These are phyloP conservation scores for Erebia ligea DNA, from an alignment of 2,888 invertebrate species.

Conservation along the genomic window DNA sequence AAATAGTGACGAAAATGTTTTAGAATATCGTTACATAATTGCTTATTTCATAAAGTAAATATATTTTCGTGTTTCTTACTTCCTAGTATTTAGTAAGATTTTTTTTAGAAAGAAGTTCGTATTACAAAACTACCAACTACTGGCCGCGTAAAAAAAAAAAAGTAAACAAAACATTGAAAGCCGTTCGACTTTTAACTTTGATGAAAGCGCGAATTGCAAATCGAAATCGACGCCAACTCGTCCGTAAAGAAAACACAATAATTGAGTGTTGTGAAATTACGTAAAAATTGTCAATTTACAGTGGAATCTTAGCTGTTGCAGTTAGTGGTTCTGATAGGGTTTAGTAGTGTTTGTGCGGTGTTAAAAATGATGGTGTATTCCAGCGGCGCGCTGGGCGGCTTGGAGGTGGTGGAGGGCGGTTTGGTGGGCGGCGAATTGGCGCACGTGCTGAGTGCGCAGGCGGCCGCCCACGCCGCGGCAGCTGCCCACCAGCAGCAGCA, in stretches of 20 bases:
- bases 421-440: constrained; percentile 73
- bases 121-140: constrained; percentile 29
- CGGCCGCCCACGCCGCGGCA: constrained; percentile 77
- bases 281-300: constrained; percentile 37
- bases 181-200: constrained; percentile 39
- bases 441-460: constrained; percentile 75
- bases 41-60: neutral
- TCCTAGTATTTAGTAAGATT: constrained; percentile 2
- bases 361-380: constrained; percentile 77
- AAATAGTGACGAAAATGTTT: too few species aligned
- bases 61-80: constrained; percentile 31
- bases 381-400: constrained; percentile 83
- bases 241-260: constrained; percentile 39
- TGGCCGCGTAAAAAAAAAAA: constrained; percentile 50
- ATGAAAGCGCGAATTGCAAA: constrained; percentile 44
- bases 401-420: constrained; percentile 74
- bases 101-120: constrained; percentile 14
- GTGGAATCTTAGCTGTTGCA: neutral
- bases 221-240: constrained; percentile 37
- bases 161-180: constrained; percentile 28
- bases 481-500: constrained; percentile 72
- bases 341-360: constrained; percentile 49
- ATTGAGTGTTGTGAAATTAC: constrained; percentile 34
- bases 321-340: constrained; percentile 35
- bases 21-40: too few species aligned